Evolutionary conservation across 2,113 vertebrate species (phyloP).

Genomic region (Campylomormyrus numenius): DNA sequence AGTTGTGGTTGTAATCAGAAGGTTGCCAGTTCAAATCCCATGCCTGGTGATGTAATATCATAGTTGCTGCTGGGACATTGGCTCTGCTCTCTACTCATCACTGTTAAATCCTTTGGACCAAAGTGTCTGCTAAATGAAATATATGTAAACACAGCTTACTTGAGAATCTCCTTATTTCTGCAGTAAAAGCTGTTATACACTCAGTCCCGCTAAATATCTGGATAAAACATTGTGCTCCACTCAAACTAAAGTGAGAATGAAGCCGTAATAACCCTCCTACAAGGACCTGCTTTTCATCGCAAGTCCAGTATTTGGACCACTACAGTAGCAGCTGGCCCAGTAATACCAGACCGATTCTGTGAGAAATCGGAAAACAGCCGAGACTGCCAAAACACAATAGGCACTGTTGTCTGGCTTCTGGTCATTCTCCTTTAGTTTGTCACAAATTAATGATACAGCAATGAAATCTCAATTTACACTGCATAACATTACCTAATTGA

Average conservation of each 20-base stretch:
- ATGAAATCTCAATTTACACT: background rate
- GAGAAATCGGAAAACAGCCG: background rate
- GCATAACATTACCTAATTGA: background rate
- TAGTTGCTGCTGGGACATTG: background rate
- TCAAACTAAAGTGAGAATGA: background rate
- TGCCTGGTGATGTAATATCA: background rate
- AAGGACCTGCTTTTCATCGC: background rate
- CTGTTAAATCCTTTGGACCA: background rate
- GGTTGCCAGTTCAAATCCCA: background rate
- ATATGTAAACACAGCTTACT: background rate
- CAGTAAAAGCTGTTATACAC: background rate
- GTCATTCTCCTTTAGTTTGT: background rate
- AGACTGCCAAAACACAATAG: background rate
- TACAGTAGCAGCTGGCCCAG: background rate
- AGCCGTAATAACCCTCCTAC: background rate
- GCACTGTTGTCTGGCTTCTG: background rate
- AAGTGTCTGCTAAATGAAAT: background rate
- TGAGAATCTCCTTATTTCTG: background rate
- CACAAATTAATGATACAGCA: slow-evolving; percentile 3
- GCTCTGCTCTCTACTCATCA: background rate
- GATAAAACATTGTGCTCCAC: background rate
- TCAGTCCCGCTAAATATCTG: background rate
- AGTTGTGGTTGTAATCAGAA: background rate
- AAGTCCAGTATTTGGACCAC: background rate
- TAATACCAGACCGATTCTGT: background rate